Evolutionary conservation across 37 sponge, comb jelly and placozoan species (phyloP), one percentile per base, ranked within the genome.

Genomic region (Lycopodina hypogea): DNA sequence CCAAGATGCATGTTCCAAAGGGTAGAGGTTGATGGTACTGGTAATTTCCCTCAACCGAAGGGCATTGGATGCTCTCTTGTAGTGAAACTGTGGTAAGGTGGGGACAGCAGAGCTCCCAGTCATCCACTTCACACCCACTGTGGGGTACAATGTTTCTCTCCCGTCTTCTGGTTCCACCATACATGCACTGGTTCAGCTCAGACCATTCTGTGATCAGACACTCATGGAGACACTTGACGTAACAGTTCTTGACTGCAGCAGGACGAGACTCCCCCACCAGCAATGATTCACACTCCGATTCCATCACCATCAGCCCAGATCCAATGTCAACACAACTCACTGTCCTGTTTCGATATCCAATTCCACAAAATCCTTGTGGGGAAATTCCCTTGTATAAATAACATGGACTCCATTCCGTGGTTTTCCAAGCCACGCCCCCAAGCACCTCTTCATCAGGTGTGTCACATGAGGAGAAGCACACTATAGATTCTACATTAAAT

Each of bases 141-240:
- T 30, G 42, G 0, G 74, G 52, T 0, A 72, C 22, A 17, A 81
- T 81, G 3, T 63, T 33, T 72, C 82, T 42, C 3, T 72, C 40
- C 24, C 82, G 63, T 4, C 4, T 42, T 65, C 29, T 62, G 14
- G 1, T 69, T 42, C 38, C 63, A 29, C 50, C 42, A 12, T 29
- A 6, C 4, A 59, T 45, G 26, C 82, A 81, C 21, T 6, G 17
- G 32, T 38, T 35, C 17, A 50, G 72, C 23, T 81, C 26, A 19
- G 74, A 64, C 82, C 82, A 81, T 11, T 81, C 74, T 21, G 82
- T 62, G 0, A 81, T 53, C 1, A 81, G 3, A 34, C 82, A 81
- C 1, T 65, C 14, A 6, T 72, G 51, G 23, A 1, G 2, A 32
- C 82, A 81, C 8, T 42, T 28, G 4, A 61, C 62, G 9, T 29